A percentile compares a stretch with the other conserved stretches of the same genome.
phyloP scores from a whole-genome alignment of 2,888 invertebrate genomes.

The Apeira syringaria region DNA sequence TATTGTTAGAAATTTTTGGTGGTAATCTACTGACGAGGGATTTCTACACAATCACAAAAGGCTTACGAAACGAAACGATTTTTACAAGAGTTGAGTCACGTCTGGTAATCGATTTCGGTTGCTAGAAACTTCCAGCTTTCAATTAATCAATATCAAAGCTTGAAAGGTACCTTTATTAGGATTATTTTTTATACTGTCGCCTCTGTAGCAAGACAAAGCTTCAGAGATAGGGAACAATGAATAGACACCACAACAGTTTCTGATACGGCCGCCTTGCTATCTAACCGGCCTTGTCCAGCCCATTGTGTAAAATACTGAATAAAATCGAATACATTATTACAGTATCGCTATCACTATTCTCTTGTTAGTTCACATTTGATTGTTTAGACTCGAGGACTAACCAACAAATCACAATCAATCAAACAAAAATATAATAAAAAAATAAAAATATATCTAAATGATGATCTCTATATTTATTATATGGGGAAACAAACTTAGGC shows the following conservation, averaged over 20 bases:
- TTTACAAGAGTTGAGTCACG: not conserved
- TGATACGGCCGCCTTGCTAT: conserved; percentile 37
- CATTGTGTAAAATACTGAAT: conserved; percentile 42
- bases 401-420: too few species aligned
- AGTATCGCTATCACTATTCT: not conserved
- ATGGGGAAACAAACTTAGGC: too few species aligned
- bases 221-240: conserved; percentile 44
- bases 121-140: not conserved
- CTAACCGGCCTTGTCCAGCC: conserved; percentile 51
- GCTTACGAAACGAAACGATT: too few species aligned
- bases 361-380: too few species aligned
- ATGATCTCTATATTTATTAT: too few species aligned
- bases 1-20: too few species aligned
- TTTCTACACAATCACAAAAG: not conserved
- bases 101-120: not conserved
- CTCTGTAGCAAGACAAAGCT: conserved; percentile 39
- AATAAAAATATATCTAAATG: too few species aligned
- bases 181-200: conserved; percentile 32
- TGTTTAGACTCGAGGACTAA: too few species aligned
- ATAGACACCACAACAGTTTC: conserved; percentile 44
- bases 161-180: conserved; percentile 3
- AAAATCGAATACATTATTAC: conserved; percentile 3
- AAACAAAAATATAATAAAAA: too few species aligned
- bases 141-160: not conserved
- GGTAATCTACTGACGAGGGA: not conserved